phyloP scores from a whole-genome alignment of 2,888 invertebrate species.

The Aethes cnicana region DNA sequence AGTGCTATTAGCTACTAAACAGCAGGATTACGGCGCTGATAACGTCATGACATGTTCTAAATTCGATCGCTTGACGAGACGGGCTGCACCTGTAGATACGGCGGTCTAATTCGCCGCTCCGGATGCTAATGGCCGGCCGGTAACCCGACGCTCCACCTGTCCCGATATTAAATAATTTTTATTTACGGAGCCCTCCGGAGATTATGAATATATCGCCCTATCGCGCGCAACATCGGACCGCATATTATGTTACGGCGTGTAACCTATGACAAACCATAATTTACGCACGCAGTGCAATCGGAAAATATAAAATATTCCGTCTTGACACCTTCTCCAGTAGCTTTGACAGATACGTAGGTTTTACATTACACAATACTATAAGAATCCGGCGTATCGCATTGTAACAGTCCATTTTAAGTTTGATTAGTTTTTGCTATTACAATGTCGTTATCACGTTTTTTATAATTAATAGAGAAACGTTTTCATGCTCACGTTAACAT shows the following conservation, averaged over 20 bases:
- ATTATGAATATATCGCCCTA: conserved; percentile 73
- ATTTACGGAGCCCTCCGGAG: conserved; percentile 73
- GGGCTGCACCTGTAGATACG: conserved; percentile 61
- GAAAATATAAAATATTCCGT: conserved; percentile 48
- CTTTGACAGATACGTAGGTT: conserved; percentile 41
- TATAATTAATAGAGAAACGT: no score
- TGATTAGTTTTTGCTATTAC: neutral
- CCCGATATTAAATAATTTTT: conserved; percentile 73
- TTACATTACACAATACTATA: conserved; percentile 35
- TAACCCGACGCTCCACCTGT: conserved; percentile 78
- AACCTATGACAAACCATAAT: conserved; percentile 65
- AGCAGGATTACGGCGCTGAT: conserved; percentile 62
- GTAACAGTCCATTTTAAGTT: conserved; percentile 8
- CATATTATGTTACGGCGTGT: conserved; percentile 71
- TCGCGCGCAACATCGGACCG: conserved; percentile 61
- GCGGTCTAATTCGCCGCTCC: conserved; percentile 63
- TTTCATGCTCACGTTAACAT: no score
- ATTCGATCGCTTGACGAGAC: conserved; percentile 57
- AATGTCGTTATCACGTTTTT: no score
- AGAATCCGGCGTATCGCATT: conserved; percentile 9
- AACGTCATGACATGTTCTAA: conserved; percentile 60
- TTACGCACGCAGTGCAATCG: conserved; percentile 47
- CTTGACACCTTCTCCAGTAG: conserved; percentile 57
- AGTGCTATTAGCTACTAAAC: conserved; percentile 57
- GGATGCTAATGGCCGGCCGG: conserved; percentile 64